phyloP scores from a whole-genome alignment of 2,113 vertebrate genomes.

The Menidia beryllina region DNA sequence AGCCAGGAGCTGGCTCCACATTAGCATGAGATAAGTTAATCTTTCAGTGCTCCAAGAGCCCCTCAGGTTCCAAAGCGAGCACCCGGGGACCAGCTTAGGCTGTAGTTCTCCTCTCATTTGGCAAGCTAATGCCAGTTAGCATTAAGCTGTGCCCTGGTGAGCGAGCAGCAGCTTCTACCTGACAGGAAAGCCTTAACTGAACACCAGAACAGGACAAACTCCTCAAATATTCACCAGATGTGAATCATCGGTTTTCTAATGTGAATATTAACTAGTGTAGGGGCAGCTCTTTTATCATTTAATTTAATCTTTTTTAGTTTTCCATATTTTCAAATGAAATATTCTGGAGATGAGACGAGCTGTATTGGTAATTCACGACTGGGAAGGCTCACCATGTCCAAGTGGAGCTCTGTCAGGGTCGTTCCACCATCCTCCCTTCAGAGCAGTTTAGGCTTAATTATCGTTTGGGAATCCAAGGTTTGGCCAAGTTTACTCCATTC shows the following conservation, averaged over 20 bases:
- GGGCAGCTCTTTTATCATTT: constrained; percentile 9
- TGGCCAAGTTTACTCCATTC: constrained; percentile 37
- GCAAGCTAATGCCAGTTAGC: constrained; percentile 22
- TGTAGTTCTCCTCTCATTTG: constrained; percentile 2
- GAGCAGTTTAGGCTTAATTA: constrained; percentile 40
- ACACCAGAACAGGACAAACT: neutral
- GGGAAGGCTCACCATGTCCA: constrained; percentile 33
- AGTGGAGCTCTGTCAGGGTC: constrained; percentile 44
- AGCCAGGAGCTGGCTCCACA: constrained; percentile 42
- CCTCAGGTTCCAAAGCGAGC: constrained; percentile 13
- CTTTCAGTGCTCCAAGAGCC: constrained; percentile 16
- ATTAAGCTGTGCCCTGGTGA: constrained; percentile 4
- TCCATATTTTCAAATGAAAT: too few relatives aligned
- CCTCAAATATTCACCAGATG: neutral
- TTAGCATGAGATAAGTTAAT: constrained; percentile 41
- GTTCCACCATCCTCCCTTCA: constrained; percentile 27
- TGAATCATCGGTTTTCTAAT: constrained; percentile 20
- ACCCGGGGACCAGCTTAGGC: neutral
- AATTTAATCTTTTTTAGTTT: too few relatives aligned
- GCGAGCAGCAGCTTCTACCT: neutral
- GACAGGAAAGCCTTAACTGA: neutral
- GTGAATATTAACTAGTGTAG: constrained; percentile 20
- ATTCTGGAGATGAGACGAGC: too few relatives aligned
- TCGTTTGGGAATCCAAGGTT: constrained; percentile 41
- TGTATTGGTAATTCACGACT: constrained; percentile 58